Evolutionary conservation across 2,113 vertebrate genomes (phyloP).

Genomic region (Trichechus manatus): DNA sequence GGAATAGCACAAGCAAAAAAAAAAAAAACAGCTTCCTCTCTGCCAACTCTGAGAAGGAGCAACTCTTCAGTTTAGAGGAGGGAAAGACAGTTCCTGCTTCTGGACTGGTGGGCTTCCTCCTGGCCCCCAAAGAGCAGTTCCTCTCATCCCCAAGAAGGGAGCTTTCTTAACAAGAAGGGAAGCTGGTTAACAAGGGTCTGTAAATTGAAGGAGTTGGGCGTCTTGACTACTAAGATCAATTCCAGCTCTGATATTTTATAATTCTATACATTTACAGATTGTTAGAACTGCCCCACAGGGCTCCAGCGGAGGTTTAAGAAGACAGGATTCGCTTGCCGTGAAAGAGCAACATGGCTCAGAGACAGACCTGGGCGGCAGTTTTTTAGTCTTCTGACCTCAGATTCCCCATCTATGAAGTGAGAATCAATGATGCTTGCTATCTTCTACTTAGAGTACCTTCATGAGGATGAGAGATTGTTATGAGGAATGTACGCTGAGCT

Average conservation of each 20-base stretch:
- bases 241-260: neutral
- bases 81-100: slow-evolving; percentile 27
- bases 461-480: neutral
- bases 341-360: neutral
- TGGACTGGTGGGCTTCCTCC: neutral
- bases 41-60: neutral
- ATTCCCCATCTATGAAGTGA: neutral
- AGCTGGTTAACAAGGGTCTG: neutral
- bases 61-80: neutral
- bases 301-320: neutral
- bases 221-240: neutral
- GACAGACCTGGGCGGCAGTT: neutral
- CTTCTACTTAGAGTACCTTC: neutral
- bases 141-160: neutral
- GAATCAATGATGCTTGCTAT: neutral
- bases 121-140: neutral
- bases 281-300: neutral
- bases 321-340: neutral
- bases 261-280: neutral
- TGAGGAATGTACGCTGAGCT: neutral
- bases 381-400: neutral
- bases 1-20: neutral
- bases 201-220: neutral
- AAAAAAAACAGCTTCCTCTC: neutral
- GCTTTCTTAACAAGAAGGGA: neutral